Evolutionary conservation across 2,888 invertebrate species (phyloP).

Genomic region (Drosophila demipolita): DNA sequence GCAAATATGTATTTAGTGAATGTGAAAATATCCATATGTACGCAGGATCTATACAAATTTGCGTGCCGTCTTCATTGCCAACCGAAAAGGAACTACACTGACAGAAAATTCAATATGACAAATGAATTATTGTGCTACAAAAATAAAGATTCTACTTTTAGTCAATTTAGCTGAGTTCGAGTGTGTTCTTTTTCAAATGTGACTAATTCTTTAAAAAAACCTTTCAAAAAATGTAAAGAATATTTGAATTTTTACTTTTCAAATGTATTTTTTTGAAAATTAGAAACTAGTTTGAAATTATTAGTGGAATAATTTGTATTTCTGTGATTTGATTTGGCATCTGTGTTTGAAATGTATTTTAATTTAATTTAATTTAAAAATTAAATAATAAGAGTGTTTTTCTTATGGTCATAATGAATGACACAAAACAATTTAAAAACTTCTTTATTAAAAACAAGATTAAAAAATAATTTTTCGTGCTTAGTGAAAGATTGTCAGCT

Average conservation of each 20-base stretch:
- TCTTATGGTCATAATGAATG: too few relatives aligned
- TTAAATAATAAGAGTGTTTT: too few relatives aligned
- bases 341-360: too few relatives aligned
- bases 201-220: background rate
- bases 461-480: accelerated
- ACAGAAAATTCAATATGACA: background rate
- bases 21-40: slow-evolving; percentile 5
- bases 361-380: too few relatives aligned
- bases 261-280: too few relatives aligned
- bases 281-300: too few relatives aligned
- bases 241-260: too few relatives aligned
- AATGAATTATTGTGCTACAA: background rate
- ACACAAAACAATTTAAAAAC: too few relatives aligned
- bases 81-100: slow-evolving; percentile 17
- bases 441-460: too few relatives aligned
- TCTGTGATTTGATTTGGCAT: too few relatives aligned
- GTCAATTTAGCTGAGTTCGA: background rate
- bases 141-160: background rate
- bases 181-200: background rate
- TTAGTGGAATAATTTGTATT: too few relatives aligned
- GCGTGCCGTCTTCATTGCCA: slow-evolving; percentile 69
- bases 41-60: slow-evolving; percentile 42
- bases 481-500: background rate
- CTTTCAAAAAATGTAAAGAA: too few relatives aligned
- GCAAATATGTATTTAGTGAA: background rate